Evolutionary conservation across 2,888 invertebrate genomes (phyloP).

Genomic region (Meandrusa payeni): DNA sequence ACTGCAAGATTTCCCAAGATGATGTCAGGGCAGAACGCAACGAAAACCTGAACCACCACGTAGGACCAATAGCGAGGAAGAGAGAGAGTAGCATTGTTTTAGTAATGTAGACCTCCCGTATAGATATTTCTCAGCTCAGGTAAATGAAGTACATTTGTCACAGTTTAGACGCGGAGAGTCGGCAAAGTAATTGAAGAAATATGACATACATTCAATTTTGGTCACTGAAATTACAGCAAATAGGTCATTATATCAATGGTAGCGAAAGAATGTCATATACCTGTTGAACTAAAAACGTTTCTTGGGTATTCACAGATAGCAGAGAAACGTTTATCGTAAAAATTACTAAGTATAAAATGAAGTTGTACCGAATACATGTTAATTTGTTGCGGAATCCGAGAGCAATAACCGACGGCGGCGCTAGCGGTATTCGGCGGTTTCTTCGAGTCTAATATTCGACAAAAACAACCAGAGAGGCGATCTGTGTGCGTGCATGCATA

Average conservation of each 20-base stretch:
- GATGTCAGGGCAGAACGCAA: too few species aligned
- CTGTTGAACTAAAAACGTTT: slow-evolving; percentile 12
- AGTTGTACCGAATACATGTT: slow-evolving; percentile 79
- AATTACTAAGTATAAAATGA: slow-evolving; percentile 70
- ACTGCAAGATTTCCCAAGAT: too few species aligned
- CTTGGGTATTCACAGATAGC: slow-evolving; percentile 28
- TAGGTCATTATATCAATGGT: slow-evolving; percentile 7
- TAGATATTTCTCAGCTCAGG: too few species aligned
- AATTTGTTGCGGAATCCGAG: slow-evolving; percentile 80
- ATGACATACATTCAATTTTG: too few species aligned
- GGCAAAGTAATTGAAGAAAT: too few species aligned
- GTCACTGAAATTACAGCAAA: too few species aligned
- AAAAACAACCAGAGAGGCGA: slow-evolving; percentile 58
- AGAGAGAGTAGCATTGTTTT: too few species aligned
- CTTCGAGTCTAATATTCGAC: slow-evolving; percentile 71
- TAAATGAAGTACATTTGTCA: too few species aligned
- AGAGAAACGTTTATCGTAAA: slow-evolving; percentile 60
- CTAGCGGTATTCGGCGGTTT: slow-evolving; percentile 78
- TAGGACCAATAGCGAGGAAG: too few species aligned
- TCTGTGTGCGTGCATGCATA: slow-evolving; percentile 41
- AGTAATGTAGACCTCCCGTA: too few species aligned
- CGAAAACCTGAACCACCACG: too few species aligned
- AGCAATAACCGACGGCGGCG: slow-evolving; percentile 75
- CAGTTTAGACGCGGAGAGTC: too few species aligned
- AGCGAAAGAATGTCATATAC: neutral